Conservation (phyloP, 2,888 invertebrate genomes). For the Zele albiditarsus region DNA sequence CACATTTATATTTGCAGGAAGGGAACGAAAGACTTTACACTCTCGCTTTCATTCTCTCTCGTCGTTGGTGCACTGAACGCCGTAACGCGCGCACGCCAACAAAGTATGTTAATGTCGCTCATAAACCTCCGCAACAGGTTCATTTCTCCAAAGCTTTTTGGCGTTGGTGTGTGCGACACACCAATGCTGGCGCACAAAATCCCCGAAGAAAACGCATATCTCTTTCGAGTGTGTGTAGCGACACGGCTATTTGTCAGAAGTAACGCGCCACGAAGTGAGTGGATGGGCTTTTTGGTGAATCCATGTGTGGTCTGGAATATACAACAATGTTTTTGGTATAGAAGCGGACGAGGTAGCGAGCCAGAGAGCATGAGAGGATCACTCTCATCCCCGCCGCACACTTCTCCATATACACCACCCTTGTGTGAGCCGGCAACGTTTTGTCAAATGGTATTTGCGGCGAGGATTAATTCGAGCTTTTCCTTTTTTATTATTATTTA, state of each 20-base stretch:
- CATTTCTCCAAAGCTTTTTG: conserved; percentile 64
- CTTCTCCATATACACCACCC: background rate
- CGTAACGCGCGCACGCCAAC: conserved; percentile 57
- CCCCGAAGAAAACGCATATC: conserved; percentile 61
- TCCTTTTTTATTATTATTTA: background rate
- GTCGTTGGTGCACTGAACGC: conserved; percentile 27
- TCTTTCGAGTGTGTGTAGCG: conserved; percentile 47
- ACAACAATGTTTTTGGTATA: conserved; percentile 13
- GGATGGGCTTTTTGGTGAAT: conserved; percentile 54
- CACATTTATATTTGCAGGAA: background rate
- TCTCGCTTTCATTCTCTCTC: background rate
- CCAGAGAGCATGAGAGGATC: background rate
- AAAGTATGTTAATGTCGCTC: conserved; percentile 69
- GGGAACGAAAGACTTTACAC: conserved; percentile 30
- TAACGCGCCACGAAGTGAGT: conserved; percentile 60
- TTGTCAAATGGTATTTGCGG: conserved; percentile 30
- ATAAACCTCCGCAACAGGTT: conserved; percentile 71
- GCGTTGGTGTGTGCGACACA: conserved; percentile 30
- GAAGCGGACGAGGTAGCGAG: background rate
- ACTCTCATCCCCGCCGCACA: background rate
- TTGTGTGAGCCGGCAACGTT: conserved; percentile 13
- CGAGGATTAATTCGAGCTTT: conserved; percentile 1
- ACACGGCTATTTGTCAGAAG: conserved; percentile 61
- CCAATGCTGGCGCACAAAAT: conserved; percentile 58
- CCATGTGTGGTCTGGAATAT: conserved; percentile 55